Base-by-base conservation (phyloP, 2,113 vertebrate genomes). In the Pipa parva region DNA sequence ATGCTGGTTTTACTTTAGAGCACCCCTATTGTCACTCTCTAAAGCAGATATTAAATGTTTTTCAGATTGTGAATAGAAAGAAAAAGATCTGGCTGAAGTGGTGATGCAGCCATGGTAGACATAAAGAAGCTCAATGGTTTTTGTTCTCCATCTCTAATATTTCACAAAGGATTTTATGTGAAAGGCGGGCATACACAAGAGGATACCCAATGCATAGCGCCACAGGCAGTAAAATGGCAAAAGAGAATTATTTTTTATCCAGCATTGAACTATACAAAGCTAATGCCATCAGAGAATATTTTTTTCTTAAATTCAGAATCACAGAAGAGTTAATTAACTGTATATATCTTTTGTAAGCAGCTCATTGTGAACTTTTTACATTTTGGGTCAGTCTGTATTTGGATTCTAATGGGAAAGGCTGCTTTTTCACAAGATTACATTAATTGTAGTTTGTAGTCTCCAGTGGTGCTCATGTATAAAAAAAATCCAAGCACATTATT, bases 1-100 rank as follows among this genome's bases (percentile, higher is more conserved):
- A 59, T 46, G 56, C 65, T 51, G 56, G 29, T 33, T 27, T 39
- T 2, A 24, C 56, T 59, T 45, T 7, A 51, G 29, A 29, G 54
- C 37, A 29, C 55, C 7, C 29, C 10, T 21, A 59, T 68, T 68
- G 56, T 68, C 45, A 39, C 46, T 59, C n/a, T 51, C 45, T 59
- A 46, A 46, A 60, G 24, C 28, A 22, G n/a, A 52, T 59, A 68
- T 68, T 68, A 68, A 51, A 59, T 12, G 46, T 17, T 33, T 33
- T 50, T 20, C 26, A 25, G 10, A 9, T 15, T 10, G 20, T 57
- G 55, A 58, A 33, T 22, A 22, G n/a, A 20, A 36, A 18, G 28
- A 39, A 24, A 52, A 59, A 68, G 33, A 45, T 36, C 22, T 68
- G 64, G 55, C 29, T 36, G n/a, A 13, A 18, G 59, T 13, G 20